Evolutionary conservation across 2,888 invertebrate genomes (phyloP).

Genomic region (Mythimna albipuncta): DNA sequence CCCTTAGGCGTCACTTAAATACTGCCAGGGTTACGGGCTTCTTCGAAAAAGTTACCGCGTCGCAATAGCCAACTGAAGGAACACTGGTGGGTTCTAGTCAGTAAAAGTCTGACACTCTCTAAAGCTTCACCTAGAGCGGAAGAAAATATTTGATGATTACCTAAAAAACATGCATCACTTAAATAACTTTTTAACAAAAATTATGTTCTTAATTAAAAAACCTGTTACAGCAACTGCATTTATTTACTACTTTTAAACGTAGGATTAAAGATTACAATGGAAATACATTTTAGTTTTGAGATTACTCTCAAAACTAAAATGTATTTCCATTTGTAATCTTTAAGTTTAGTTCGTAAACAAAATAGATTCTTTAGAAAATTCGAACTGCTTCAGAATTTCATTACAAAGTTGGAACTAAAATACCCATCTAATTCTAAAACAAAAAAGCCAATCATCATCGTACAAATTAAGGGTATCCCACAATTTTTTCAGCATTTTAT

Average conservation of each 20-base stretch:
- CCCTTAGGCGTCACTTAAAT: neutral
- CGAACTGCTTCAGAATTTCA: neutral
- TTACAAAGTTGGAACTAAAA: neutral
- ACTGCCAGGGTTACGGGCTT: too few relatives aligned
- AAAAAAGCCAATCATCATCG: neutral
- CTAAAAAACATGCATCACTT: neutral
- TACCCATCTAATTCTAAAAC: neutral
- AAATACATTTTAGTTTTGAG: conserved; percentile 10
- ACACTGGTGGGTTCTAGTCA: too few relatives aligned
- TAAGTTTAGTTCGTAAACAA: neutral
- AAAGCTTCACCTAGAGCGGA: too few relatives aligned
- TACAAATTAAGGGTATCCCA: conserved; percentile 12
- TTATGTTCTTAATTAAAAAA: neutral
- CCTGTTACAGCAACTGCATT: neutral
- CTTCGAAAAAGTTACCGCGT: too few relatives aligned
- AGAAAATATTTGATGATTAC: too few relatives aligned
- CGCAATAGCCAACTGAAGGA: too few relatives aligned
- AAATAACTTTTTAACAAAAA: neutral
- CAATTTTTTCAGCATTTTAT: neutral
- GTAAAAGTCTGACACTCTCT: too few relatives aligned
- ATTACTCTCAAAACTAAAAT: too few relatives aligned
- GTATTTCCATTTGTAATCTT: too few relatives aligned
- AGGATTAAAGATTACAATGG: neutral
- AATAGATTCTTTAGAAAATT: neutral
- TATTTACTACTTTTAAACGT: neutral